Percentiles rank a stretch among this genome's conserved stretches.
phyloP scores from a whole-genome alignment of 1,140 invertebrate species.

The Thaumetopoea pityocampa region DNA sequence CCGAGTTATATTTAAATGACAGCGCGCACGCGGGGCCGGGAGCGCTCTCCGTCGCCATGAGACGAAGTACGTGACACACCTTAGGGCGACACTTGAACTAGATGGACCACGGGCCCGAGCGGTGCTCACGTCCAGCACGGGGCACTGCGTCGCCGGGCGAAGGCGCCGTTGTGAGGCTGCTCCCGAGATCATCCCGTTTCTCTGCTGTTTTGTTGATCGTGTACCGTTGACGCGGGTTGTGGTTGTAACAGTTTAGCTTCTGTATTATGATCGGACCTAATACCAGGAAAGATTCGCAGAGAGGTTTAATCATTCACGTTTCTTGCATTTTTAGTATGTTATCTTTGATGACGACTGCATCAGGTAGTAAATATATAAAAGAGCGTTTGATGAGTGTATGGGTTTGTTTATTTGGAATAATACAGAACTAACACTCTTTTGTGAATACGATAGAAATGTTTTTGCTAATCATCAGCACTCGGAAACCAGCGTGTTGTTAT shows the following conservation, averaged over 20 bases:
- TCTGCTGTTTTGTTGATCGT: slow-evolving; percentile 5
- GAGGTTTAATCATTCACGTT: slow-evolving; percentile 42
- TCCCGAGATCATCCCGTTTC: no score
- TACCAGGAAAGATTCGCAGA: slow-evolving; percentile 32
- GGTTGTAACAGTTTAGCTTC: slow-evolving; percentile 11
- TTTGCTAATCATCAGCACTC: no score
- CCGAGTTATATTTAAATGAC: slow-evolving; percentile 74
- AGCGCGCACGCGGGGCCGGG: slow-evolving; percentile 48
- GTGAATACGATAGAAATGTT: no score
- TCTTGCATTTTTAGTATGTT: no score
- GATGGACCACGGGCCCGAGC: slow-evolving; percentile 20
- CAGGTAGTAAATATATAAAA: no score
- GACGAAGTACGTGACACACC: slow-evolving; percentile 62
- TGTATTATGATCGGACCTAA: slow-evolving; percentile 28
- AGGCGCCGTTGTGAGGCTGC: background rate
- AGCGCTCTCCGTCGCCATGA: slow-evolving; percentile 57
- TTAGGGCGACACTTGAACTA: slow-evolving; percentile 36
- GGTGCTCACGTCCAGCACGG: background rate
- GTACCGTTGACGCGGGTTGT: slow-evolving; percentile 1
- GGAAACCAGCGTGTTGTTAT: no score
- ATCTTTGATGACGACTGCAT: slow-evolving; percentile 48
- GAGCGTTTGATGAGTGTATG: no score
- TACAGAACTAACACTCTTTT: no score
- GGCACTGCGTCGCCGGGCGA: background rate
- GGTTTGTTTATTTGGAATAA: no score